Evolutionary conservation across 2,113 vertebrate species (phyloP).

Genomic region (Pollachius pollachius): DNA sequence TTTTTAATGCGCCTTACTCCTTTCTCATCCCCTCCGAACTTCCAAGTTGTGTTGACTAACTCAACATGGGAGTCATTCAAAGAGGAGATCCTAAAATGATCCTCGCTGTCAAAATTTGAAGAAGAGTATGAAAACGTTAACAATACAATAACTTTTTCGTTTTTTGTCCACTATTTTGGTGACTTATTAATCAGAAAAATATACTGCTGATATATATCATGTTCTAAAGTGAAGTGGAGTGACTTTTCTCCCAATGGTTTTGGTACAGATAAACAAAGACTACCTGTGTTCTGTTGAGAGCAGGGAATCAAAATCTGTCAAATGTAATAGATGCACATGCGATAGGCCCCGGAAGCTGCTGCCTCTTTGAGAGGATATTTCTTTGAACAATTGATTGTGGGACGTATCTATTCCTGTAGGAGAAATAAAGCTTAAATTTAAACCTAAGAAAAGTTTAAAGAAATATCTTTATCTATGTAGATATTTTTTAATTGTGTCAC

Average conservation of each 20-base stretch:
- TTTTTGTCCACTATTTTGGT: too few relatives aligned
- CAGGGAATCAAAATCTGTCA: slow-evolving; percentile 44
- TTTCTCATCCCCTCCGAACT: slow-evolving; percentile 40
- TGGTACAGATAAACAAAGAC: background rate
- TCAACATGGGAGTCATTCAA: slow-evolving; percentile 36
- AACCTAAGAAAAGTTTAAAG: too few relatives aligned
- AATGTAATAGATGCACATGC: slow-evolving; percentile 46
- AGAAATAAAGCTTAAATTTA: slow-evolving; percentile 4
- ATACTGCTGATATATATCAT: too few relatives aligned
- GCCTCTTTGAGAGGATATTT: slow-evolving; percentile 33
- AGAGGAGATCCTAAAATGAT: slow-evolving; percentile 52
- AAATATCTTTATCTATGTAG: too few relatives aligned
- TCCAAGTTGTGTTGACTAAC: slow-evolving; percentile 61
- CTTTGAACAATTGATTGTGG: slow-evolving; percentile 38
- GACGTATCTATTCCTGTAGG: slow-evolving; percentile 44
- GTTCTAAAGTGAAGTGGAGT: too few relatives aligned
- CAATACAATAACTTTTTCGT: too few relatives aligned
- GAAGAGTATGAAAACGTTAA: background rate
- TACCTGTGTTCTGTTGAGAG: slow-evolving; percentile 43
- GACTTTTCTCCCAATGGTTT: too few relatives aligned
- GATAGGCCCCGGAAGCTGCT: slow-evolving; percentile 16
- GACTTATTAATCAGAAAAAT: too few relatives aligned
- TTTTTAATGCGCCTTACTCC: slow-evolving; percentile 38
- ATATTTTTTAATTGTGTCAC: slow-evolving; percentile 17
- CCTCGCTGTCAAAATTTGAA: slow-evolving; percentile 33